phyloP scores from a whole-genome alignment of 2,888 invertebrate genomes.

The Oegoconia quadripuncta region DNA sequence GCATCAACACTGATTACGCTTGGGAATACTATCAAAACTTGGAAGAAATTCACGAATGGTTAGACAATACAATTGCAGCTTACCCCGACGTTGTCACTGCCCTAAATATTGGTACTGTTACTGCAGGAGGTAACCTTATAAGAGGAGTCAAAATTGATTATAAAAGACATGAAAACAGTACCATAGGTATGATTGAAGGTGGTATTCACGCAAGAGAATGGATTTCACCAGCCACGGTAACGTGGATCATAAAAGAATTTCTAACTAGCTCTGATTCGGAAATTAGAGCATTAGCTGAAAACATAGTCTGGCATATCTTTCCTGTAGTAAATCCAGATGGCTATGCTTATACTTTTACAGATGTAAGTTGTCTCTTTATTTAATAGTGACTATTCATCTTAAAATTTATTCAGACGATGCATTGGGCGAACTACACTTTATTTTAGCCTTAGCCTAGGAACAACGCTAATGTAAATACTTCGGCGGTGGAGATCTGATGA shows the following conservation, averaged over 20 bases:
- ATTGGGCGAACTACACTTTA: too few species aligned
- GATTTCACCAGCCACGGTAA: constrained; percentile 82
- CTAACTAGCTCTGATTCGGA: constrained; percentile 77
- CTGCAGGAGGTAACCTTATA: constrained; percentile 63
- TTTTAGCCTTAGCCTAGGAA: too few species aligned
- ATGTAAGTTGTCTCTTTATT: constrained; percentile 57
- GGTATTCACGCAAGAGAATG: constrained; percentile 88
- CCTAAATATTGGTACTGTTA: constrained; percentile 53
- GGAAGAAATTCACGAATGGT: constrained; percentile 80
- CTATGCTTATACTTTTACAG: constrained; percentile 81
- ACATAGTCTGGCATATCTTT: constrained; percentile 87
- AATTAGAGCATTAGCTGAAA: constrained; percentile 77
- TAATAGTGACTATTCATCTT: too few species aligned
- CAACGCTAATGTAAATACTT: too few species aligned
- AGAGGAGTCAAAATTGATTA: constrained; percentile 66
- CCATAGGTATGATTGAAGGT: constrained; percentile 53
- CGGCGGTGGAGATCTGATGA: too few species aligned
- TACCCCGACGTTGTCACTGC: constrained; percentile 67
- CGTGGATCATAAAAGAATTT: constrained; percentile 83
- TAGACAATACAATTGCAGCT: constrained; percentile 62
- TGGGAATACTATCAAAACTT: constrained; percentile 81
- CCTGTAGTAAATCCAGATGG: constrained; percentile 88
- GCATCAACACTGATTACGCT: constrained; percentile 34
- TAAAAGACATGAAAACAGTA: constrained; percentile 25
- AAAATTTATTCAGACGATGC: too few species aligned